Percentiles rank a stretch among this genome's conserved stretches.
These are phyloP conservation scores for Podarcis muralis DNA, from an alignment of 2,113 vertebrate genomes.

Conservation along the genomic window DNA sequence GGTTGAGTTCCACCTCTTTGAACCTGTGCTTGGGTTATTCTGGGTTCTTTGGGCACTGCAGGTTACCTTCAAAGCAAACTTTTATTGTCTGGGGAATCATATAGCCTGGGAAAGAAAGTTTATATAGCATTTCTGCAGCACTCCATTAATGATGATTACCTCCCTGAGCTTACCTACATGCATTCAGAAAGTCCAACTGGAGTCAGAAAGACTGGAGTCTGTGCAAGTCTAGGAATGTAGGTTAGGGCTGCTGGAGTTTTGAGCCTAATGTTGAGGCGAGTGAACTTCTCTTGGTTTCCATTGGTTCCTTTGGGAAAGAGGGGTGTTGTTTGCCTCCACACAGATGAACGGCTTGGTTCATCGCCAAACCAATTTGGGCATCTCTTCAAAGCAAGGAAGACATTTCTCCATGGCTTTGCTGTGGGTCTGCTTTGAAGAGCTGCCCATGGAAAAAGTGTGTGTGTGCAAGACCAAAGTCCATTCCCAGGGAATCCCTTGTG, in stretches of 20 bases:
- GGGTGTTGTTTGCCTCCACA: background rate
- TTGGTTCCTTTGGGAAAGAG: background rate
- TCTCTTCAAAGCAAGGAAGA: background rate
- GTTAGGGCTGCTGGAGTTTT: too few species aligned
- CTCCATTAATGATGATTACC: background rate
- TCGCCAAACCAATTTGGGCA: background rate
- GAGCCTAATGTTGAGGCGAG: background rate
- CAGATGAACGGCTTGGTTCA: background rate
- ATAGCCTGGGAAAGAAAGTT: conserved; percentile 21
- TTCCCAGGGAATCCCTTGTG: too few species aligned
- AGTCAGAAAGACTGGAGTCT: background rate
- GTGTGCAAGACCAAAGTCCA: too few species aligned
- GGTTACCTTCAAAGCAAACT: conserved; percentile 30
- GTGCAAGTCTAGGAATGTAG: background rate
- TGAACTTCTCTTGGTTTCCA: background rate
- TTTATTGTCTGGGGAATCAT: conserved; percentile 5
- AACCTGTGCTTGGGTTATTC: conserved; percentile 43
- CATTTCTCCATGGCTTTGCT: background rate
- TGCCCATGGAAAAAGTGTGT: too few species aligned
- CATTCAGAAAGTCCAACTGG: background rate
- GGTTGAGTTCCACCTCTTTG: conserved; percentile 27
- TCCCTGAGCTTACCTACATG: too few species aligned
- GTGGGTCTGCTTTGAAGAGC: background rate
- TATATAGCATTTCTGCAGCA: background rate
- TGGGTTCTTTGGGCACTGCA: conserved; percentile 9